phyloP scores from a whole-genome alignment of 2,888 invertebrate genomes.

The Molorchus minor region DNA sequence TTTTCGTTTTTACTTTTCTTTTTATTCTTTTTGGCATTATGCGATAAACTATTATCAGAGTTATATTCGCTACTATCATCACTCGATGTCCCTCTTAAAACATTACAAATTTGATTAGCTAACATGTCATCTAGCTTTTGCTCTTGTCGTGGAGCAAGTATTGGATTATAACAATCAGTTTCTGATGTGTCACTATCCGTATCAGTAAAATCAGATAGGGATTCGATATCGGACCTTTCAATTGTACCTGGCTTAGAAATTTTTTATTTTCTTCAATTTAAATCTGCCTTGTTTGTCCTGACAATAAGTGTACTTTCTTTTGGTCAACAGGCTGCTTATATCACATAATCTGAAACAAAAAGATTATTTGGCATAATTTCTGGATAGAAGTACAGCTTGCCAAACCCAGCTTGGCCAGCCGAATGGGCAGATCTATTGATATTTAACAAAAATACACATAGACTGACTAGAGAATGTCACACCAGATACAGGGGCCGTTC shows the following conservation, averaged over 20 bases:
- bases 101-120: slow-evolving; percentile 28
- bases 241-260: slow-evolving; percentile 1
- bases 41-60: slow-evolving; percentile 21
- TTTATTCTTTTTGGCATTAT: slow-evolving; percentile 24
- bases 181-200: slow-evolving; percentile 11
- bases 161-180: slow-evolving; percentile 13
- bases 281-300: neutral
- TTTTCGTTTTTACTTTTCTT: slow-evolving; percentile 7
- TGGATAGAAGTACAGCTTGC: no score
- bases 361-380: no score
- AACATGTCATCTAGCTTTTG: slow-evolving; percentile 31
- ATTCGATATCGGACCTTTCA: slow-evolving; percentile 13
- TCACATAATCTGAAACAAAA: slow-evolving; percentile 26
- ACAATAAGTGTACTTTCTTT: slow-evolving; percentile 10
- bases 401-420: no score
- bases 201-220: slow-evolving; percentile 17
- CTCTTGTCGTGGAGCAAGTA: slow-evolving; percentile 15
- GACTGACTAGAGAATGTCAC: no score
- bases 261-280: slow-evolving; percentile 11
- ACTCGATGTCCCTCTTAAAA: slow-evolving; percentile 26
- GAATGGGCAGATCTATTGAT: no score
- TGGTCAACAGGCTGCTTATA: slow-evolving; percentile 11
- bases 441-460: no score
- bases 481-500: no score
- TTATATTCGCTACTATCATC: slow-evolving; percentile 13